These are phyloP conservation scores for Oncorhynchus mykiss DNA, from an alignment of 2,113 vertebrate genomes.

Conservation along the genomic window DNA sequence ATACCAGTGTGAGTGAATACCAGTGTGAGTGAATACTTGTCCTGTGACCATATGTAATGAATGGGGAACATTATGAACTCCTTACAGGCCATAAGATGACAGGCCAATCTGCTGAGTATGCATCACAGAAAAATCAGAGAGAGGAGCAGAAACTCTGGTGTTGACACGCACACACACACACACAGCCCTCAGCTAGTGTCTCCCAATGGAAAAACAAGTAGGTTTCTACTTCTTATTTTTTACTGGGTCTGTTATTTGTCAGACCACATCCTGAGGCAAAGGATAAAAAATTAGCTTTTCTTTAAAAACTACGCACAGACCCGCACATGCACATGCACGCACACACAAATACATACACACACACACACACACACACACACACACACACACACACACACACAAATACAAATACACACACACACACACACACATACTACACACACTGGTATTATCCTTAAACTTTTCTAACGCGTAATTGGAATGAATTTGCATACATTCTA, in stretches of 20 bases:
- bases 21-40: neutral
- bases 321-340: neutral
- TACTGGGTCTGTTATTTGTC: constrained; percentile 24
- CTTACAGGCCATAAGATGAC: constrained; percentile 34
- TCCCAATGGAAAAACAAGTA: constrained; percentile 28
- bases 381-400: neutral
- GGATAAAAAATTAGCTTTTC: constrained; percentile 44
- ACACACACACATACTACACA: neutral
- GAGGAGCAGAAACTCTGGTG: constrained; percentile 15
- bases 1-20: neutral
- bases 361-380: neutral
- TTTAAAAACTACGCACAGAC: constrained; percentile 5
- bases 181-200: constrained; percentile 52
- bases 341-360: neutral
- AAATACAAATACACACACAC: too few relatives aligned
- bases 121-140: constrained; percentile 1
- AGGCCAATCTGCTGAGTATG: constrained; percentile 48
- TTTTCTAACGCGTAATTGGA: constrained; percentile 41
- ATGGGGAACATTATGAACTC: constrained; percentile 38
- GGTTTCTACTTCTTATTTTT: neutral
- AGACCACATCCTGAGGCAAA: constrained; percentile 46
- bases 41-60: neutral
- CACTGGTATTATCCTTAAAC: constrained; percentile 27
- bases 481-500: constrained; percentile 60
- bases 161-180: constrained; percentile 19